Percentiles rank a stretch among this genome's conserved stretches.
Evolutionary conservation across 92 coral and sea anemone species (phyloP).

Genomic region (Diadumene lineata): DNA sequence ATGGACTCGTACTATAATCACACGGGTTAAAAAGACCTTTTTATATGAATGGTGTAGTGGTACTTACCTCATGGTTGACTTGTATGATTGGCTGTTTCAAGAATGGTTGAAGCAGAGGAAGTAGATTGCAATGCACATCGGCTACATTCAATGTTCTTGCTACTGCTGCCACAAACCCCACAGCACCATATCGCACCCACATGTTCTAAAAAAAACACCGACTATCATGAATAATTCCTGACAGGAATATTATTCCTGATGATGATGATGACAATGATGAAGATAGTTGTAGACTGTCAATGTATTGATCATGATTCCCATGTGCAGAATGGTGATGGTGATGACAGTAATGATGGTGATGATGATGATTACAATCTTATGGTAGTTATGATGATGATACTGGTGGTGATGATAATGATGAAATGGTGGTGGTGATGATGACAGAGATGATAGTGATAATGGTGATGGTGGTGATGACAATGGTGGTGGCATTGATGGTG

Average conservation of each 20-base stretch:
- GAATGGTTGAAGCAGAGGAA: slow-evolving; percentile 86
- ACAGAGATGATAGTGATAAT: background rate
- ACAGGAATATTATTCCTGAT: background rate
- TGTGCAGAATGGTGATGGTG: background rate
- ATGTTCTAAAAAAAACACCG: slow-evolving; percentile 66
- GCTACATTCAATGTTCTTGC: slow-evolving; percentile 87
- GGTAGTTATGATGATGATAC: background rate
- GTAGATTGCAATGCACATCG: slow-evolving; percentile 90
- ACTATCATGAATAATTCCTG: no score
- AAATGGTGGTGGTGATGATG: background rate
- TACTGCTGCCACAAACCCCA: slow-evolving; percentile 92
- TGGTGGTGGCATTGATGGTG: background rate
- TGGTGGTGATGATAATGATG: background rate
- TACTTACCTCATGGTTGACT: slow-evolving; percentile 80
- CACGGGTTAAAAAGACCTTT: no score
- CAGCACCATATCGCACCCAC: slow-evolving; percentile 98
- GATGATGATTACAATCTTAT: background rate
- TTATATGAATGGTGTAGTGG: background rate
- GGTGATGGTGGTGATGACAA: background rate
- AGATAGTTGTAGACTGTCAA: no score
- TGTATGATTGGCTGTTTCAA: slow-evolving; percentile 86
- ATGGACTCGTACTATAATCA: no score
- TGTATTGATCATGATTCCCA: no score
- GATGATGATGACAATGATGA: background rate
- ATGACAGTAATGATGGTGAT: background rate